Evolutionary conservation across 2,797 vertebrate species (phyloP).

Genomic region (Enteromius afrohamiltoni): DNA sequence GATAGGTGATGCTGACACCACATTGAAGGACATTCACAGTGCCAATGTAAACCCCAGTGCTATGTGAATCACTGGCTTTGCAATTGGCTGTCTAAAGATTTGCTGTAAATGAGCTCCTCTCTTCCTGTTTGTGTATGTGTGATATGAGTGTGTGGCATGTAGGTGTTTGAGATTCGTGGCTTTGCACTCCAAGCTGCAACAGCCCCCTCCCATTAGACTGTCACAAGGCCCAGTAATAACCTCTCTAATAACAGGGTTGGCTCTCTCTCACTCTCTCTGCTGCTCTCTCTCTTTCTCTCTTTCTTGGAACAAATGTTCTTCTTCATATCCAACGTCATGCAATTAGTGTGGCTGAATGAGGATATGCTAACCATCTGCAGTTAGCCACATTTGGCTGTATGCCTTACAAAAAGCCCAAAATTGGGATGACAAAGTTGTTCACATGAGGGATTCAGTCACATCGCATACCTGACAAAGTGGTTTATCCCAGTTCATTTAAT

Average conservation of each 20-base stretch:
- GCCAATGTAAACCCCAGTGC: constrained; percentile 30
- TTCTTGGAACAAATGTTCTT: constrained; percentile 44
- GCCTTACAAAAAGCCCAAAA: constrained; percentile 42
- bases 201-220: constrained; percentile 63
- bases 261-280: constrained; percentile 39
- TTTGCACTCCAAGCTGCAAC: constrained; percentile 55
- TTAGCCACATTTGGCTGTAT: constrained; percentile 54
- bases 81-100: constrained; percentile 35
- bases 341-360: constrained; percentile 58
- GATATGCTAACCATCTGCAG: constrained; percentile 57
- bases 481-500: constrained; percentile 33
- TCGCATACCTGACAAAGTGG: not conserved
- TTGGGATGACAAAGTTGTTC: not conserved
- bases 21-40: constrained; percentile 20
- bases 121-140: constrained; percentile 45
- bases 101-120: constrained; percentile 55
- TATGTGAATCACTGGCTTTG: constrained; percentile 38
- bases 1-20: constrained; percentile 5
- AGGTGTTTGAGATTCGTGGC: constrained; percentile 53
- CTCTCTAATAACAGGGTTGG: constrained; percentile 64
- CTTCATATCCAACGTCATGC: constrained; percentile 56
- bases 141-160: constrained; percentile 36
- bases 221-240: constrained; percentile 65
- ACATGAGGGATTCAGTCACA: not conserved
- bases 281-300: constrained; percentile 45